phyloP scores from a whole-genome alignment of 2,113 vertebrate species.

The Mirounga angustirostris region DNA sequence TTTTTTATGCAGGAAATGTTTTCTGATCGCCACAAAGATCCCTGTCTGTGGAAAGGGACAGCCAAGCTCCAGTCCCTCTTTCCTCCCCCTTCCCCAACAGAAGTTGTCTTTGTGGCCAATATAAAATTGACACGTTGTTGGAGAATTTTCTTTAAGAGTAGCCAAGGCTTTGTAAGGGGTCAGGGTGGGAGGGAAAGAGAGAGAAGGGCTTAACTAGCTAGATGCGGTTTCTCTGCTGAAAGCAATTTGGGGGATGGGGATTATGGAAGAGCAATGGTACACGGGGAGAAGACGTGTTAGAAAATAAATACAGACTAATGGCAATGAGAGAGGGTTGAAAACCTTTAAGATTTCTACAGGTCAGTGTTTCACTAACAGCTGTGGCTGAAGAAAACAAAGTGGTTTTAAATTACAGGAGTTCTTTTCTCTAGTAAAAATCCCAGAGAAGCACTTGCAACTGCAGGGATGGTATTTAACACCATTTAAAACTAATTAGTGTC shows the following conservation, averaged over 20 bases:
- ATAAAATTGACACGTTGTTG: conserved; percentile 92
- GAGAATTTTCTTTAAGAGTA: conserved; percentile 90
- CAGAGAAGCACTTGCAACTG: conserved; percentile 74
- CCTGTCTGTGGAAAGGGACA: conserved; percentile 87
- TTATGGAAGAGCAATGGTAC: background rate
- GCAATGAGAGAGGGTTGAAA: background rate
- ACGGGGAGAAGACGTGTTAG: background rate
- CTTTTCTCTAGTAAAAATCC: conserved; percentile 78
- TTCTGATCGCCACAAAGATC: conserved; percentile 89
- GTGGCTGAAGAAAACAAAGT: conserved; percentile 66
- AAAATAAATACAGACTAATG: conserved; percentile 48
- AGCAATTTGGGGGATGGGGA: conserved; percentile 73
- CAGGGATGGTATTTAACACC: conserved; percentile 81
- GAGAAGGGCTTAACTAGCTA: conserved; percentile 82
- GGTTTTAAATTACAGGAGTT: conserved; percentile 66
- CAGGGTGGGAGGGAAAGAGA: conserved; percentile 31
- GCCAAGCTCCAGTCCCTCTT: conserved; percentile 86
- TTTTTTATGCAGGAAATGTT: conserved; percentile 92
- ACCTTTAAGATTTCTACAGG: conserved; percentile 43
- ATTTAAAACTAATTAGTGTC: conserved; percentile 81
- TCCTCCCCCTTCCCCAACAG: conserved; percentile 87
- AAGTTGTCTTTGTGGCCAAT: conserved; percentile 91
- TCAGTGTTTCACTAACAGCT: conserved; percentile 66
- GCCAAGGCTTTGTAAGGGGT: conserved; percentile 87
- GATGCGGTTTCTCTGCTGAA: conserved; percentile 80